Evolutionary conservation across 1,140 invertebrate genomes (phyloP), one percentile per base, ranked within the genome.

Genomic region (Aphelenchoides besseyi): DNA sequence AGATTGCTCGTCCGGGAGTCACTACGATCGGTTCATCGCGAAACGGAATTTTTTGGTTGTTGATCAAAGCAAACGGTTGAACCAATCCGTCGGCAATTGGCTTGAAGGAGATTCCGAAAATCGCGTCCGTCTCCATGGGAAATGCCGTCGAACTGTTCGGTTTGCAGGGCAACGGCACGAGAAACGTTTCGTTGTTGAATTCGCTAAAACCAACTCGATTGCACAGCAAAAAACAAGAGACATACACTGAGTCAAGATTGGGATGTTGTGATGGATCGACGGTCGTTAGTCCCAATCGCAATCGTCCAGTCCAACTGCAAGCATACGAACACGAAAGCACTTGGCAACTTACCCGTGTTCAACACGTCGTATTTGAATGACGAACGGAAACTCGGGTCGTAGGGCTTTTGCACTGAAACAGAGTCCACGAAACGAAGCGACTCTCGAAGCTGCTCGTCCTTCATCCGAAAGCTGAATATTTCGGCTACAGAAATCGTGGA

Each of bases 391-490:
- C 1, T 18, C 16, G 26, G 63, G 63, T 32, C 23, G 12, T 23
- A 66, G 12, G n/a, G 63, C 28, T 12, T 53, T 37, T 16, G 63
- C 63, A 30, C 36, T 41, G 30, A 66, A 66, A 53, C 33, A 37
- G 16, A 66, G 30, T 37, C 63, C 63, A n/a, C 36, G 63, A 53
- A 36, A 66, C n/a, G 63, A 66, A 16, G 16, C 30, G 16, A 18
- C 28, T 18, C 63, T 26, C 23, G 12, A 12, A 53, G 63, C 63
- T 1, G 23, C 16, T 37, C 63, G 63, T 32, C n/a, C 16, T 16
- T 66, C 36, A 2, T 66, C 16, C n/a, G 63, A 36, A 66, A 66
- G n/a, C 2, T 66, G 12, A 23, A 66, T 53, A 29, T 66, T 66
- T 37, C 12, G 18, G n/a, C 32, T 29, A 23, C 30, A 33, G 36